A percentile compares a stretch with the other conserved stretches of the same genome.
These are phyloP conservation scores for Myrmophylax atrothorax DNA, from an alignment of 2,113 vertebrate species.

Conservation along the genomic window DNA sequence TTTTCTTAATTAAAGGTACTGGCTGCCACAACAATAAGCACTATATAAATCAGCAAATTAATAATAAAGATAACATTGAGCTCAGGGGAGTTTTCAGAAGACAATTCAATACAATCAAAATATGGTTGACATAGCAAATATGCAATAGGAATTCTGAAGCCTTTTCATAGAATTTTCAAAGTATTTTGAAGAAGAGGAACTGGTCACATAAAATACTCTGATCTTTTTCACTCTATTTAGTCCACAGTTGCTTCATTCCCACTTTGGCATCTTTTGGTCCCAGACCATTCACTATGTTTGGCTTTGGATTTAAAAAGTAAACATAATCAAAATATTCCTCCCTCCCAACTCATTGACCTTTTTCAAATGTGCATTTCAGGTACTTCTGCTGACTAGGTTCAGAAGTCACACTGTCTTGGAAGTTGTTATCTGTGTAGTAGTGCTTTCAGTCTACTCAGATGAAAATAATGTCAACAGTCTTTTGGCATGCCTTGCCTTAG, in stretches of 20 bases:
- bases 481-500: not conserved
- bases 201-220: not conserved
- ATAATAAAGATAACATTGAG: constrained; percentile 10
- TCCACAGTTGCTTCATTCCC: not conserved
- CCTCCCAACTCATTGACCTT: not conserved
- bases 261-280: not conserved
- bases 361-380: not conserved
- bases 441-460: not conserved
- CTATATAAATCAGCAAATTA: constrained; percentile 5
- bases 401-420: not conserved
- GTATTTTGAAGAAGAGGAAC: not conserved
- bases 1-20: constrained; percentile 27
- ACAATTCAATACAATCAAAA: not conserved
- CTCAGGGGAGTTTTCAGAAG: not conserved
- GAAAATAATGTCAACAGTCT: not conserved
- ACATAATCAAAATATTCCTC: not conserved
- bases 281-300: not conserved
- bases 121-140: not conserved
- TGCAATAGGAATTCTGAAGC: not conserved
- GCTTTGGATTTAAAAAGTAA: not conserved
- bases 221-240: not conserved
- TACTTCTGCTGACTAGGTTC: not conserved
- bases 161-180: not conserved
- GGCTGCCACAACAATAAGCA: not conserved
- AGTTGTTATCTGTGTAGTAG: not conserved